Percentiles rank a stretch among this genome's conserved stretches.
Evolutionary conservation across 2,888 invertebrate genomes (phyloP).

Genomic region (Nephrotoma guestfalica): DNA sequence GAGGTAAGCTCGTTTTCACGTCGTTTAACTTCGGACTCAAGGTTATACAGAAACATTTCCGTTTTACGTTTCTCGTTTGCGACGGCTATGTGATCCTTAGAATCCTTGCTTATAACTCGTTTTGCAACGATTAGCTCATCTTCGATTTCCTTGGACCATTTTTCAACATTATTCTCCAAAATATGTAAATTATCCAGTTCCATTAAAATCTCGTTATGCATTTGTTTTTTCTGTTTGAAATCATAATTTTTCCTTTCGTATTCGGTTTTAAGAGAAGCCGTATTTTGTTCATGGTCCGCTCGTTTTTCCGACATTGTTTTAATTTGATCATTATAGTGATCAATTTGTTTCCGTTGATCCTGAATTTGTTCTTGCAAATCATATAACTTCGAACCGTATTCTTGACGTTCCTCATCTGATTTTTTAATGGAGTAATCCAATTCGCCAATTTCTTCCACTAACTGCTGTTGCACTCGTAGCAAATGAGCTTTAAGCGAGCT

Average conservation of each 20-base stretch:
- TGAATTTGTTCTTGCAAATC: slow-evolving; percentile 35
- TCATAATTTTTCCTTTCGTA: slow-evolving; percentile 23
- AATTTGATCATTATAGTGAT: slow-evolving; percentile 32
- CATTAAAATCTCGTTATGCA: slow-evolving; percentile 22
- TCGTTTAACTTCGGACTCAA: slow-evolving; percentile 55
- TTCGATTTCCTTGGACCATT: slow-evolving; percentile 28
- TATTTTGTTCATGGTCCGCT: slow-evolving; percentile 24
- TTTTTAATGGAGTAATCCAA: slow-evolving; percentile 36
- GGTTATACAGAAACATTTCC: slow-evolving; percentile 51
- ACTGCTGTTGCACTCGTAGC: slow-evolving; percentile 43
- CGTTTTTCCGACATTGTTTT: slow-evolving; percentile 26
- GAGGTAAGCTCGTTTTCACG: slow-evolving; percentile 49
- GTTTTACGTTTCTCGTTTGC: slow-evolving; percentile 27
- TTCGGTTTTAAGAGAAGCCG: slow-evolving; percentile 24
- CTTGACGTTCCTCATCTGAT: slow-evolving; percentile 26
- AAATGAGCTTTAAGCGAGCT: slow-evolving; percentile 50
- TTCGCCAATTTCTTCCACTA: slow-evolving; percentile 50
- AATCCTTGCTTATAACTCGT: slow-evolving; percentile 27
- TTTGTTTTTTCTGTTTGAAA: slow-evolving; percentile 20
- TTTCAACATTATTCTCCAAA: slow-evolving; percentile 24
- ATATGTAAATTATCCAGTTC: slow-evolving; percentile 25
- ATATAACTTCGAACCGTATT: slow-evolving; percentile 33
- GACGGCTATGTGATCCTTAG: slow-evolving; percentile 27
- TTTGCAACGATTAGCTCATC: slow-evolving; percentile 27
- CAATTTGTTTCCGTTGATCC: slow-evolving; percentile 33